Percentiles rank a stretch among this genome's conserved stretches.
Evolutionary conservation across 2,113 vertebrate species (phyloP).

Genomic region (Halichoeres trimaculatus): DNA sequence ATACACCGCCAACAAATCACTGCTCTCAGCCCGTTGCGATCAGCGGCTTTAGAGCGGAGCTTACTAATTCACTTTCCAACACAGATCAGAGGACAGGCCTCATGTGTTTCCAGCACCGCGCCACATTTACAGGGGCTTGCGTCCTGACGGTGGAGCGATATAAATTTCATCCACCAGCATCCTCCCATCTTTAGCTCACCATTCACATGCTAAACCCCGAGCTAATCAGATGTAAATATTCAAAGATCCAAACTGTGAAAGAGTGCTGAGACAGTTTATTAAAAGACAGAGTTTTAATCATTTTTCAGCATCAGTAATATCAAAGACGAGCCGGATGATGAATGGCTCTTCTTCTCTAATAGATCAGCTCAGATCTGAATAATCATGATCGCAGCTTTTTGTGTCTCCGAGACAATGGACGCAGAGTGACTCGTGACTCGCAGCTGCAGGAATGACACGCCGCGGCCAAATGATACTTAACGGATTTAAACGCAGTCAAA

Average conservation of each 20-base stretch:
- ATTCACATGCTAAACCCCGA: slow-evolving; percentile 43
- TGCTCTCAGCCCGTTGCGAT: slow-evolving; percentile 72
- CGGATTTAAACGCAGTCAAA: slow-evolving; percentile 70
- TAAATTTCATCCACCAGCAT: slow-evolving; percentile 68
- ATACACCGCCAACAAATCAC: slow-evolving; percentile 83
- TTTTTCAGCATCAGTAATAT: slow-evolving; percentile 51
- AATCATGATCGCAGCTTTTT: slow-evolving; percentile 58
- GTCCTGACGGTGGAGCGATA: slow-evolving; percentile 69
- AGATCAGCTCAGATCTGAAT: slow-evolving; percentile 32
- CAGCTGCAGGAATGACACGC: slow-evolving; percentile 58
- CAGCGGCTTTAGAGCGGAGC: slow-evolving; percentile 75
- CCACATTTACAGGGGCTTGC: slow-evolving; percentile 67
- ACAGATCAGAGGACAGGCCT: slow-evolving; percentile 78
- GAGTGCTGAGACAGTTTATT: slow-evolving; percentile 48
- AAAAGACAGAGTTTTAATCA: slow-evolving; percentile 49
- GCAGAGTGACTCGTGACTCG: slow-evolving; percentile 28
- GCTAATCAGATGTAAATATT: slow-evolving; percentile 56
- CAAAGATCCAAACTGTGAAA: slow-evolving; percentile 38
- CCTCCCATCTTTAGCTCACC: slow-evolving; percentile 51
- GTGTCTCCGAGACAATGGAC: slow-evolving; percentile 64
- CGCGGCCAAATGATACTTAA: slow-evolving; percentile 41
- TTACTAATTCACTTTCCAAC: slow-evolving; percentile 83
- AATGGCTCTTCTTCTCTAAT: slow-evolving; percentile 30
- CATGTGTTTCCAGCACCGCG: slow-evolving; percentile 76
- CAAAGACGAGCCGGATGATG: slow-evolving; percentile 44